Evolutionary conservation across 1,140 invertebrate species (phyloP).

Genomic region (Drosophila burlai): DNA sequence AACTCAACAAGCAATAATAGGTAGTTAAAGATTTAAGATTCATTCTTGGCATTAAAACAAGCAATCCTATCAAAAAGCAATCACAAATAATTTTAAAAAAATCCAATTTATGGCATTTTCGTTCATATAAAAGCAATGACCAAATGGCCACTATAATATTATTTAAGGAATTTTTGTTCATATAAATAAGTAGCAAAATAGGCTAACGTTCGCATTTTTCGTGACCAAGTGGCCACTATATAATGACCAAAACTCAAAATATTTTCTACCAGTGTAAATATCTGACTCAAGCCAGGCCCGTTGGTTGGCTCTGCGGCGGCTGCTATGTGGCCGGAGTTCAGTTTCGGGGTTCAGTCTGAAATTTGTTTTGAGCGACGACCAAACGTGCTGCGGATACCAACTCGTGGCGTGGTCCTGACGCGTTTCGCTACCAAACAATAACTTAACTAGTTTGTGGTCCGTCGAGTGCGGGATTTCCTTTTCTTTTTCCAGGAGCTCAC

Average conservation of each 20-base stretch:
- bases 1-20: no score
- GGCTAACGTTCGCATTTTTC: neutral
- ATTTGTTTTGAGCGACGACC: conserved; percentile 73
- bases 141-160: no score
- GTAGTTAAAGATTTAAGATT: no score
- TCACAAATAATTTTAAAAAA: neutral
- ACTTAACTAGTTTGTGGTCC: conserved; percentile 29
- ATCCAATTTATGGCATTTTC: neutral
- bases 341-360: conserved; percentile 70
- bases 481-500: neutral
- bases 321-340: conserved; percentile 54
- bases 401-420: conserved; percentile 42
- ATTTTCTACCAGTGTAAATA: neutral
- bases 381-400: conserved; percentile 57
- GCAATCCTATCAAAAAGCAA: no score
- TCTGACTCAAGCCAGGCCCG: conserved; percentile 60
- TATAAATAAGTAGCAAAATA: no score
- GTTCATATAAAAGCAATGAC: no score
- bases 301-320: conserved; percentile 36
- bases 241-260: neutral
- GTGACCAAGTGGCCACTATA: neutral
- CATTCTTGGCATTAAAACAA: no score
- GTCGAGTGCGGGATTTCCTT: neutral
- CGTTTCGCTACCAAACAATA: conserved; percentile 25
- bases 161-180: neutral